Evolutionary conservation across 1,140 invertebrate species (phyloP).

Genomic region (Andricus grossulariae): DNA sequence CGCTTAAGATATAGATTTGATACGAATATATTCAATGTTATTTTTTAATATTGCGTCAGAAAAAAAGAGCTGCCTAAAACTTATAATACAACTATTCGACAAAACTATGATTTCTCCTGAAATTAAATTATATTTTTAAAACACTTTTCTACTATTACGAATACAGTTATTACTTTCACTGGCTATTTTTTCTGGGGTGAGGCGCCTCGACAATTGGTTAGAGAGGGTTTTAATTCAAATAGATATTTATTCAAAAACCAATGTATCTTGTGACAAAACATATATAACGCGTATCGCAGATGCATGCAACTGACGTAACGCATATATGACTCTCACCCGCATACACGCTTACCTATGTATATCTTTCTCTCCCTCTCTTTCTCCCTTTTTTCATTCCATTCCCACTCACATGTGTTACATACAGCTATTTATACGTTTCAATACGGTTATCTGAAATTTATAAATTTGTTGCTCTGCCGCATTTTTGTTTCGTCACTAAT

Average conservation of each 20-base stretch:
- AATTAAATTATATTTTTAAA: too few species aligned
- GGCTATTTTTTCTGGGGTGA: too few species aligned
- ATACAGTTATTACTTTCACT: too few species aligned
- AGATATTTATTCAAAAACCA: slow-evolving; percentile 73
- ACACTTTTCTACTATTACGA: too few species aligned
- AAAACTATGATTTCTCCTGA: too few species aligned
- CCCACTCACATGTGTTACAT: slow-evolving; percentile 42
- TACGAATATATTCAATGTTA: too few species aligned
- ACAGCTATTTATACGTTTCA: slow-evolving; percentile 54
- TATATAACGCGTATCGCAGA: slow-evolving; percentile 58
- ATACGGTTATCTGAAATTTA: slow-evolving; percentile 39
- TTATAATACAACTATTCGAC: too few species aligned
- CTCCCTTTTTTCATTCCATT: slow-evolving; percentile 35
- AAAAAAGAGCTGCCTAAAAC: too few species aligned
- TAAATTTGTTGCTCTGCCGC: slow-evolving; percentile 31
- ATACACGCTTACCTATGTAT: slow-evolving; percentile 50
- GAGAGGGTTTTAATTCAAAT: slow-evolving; percentile 63
- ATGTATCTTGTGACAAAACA: slow-evolving; percentile 70
- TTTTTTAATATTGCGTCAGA: too few species aligned
- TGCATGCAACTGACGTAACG: slow-evolving; percentile 46
- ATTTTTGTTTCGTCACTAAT: slow-evolving; percentile 46
- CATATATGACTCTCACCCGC: slow-evolving; percentile 49
- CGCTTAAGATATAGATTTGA: too few species aligned
- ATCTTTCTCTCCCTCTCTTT: slow-evolving; percentile 42
- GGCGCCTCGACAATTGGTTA: neutral